These are phyloP conservation scores for Hetaerina americana DNA, from an alignment of 1,140 invertebrate genomes.

Conservation along the genomic window DNA sequence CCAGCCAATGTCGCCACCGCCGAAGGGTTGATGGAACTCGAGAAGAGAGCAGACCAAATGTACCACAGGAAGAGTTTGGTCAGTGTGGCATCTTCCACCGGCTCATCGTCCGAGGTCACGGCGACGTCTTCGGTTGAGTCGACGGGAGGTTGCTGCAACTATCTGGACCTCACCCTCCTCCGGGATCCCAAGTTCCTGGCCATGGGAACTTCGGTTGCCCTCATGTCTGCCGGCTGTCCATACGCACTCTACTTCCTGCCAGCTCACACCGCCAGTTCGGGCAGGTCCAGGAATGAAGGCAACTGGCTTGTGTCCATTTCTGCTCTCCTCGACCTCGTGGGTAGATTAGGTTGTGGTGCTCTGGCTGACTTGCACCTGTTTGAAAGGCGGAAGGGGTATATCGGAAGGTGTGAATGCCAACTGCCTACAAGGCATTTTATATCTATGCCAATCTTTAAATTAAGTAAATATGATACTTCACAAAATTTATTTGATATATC, in stretches of 20 bases:
- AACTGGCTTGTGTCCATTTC: constrained; percentile 57
- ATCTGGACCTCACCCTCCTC: constrained; percentile 50
- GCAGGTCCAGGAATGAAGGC: constrained; percentile 51
- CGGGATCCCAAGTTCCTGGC: constrained; percentile 54
- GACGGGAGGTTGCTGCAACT: constrained; percentile 19
- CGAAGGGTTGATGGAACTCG: background rate
- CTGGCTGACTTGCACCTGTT: constrained; percentile 56
- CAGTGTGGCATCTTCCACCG: background rate
- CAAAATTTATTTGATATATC: no score
- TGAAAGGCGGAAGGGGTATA: constrained; percentile 53
- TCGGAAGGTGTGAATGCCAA: constrained; percentile 47
- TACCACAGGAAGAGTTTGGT: background rate
- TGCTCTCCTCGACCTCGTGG: constrained; percentile 51
- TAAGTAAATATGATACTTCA: no score
- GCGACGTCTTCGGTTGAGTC: background rate
- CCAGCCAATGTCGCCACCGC: background rate
- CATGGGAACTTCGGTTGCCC: constrained; percentile 52
- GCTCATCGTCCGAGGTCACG: background rate
- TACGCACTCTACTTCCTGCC: constrained; percentile 62
- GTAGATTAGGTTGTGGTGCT: constrained; percentile 52
- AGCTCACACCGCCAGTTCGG: constrained; percentile 50
- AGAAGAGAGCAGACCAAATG: no score
- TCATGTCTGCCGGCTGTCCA: constrained; percentile 62
- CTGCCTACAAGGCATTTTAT: no score
- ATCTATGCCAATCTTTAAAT: no score